Evolutionary conservation across 1,140 invertebrate species (phyloP).

Genomic region (Paraescarpia echinospica): DNA sequence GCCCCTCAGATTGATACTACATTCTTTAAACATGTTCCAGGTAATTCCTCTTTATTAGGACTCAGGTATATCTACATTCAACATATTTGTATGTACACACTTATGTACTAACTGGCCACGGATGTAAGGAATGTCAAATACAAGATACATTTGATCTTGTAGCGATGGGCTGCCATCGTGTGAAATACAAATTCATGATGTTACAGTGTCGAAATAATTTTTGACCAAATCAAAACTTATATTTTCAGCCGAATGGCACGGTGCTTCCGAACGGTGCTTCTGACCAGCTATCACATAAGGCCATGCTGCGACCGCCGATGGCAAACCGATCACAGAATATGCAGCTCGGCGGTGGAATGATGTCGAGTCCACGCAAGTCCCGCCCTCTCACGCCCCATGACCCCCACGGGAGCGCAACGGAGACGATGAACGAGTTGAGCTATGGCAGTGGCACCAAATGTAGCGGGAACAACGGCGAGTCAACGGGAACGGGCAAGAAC

Average conservation of each 20-base stretch:
- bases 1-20: no score
- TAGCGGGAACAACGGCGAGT: slow-evolving; percentile 13
- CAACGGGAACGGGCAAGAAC: slow-evolving; percentile 28
- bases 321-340: not conserved
- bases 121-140: no score
- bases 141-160: no score
- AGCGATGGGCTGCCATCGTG: no score
- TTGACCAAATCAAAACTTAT: not conserved
- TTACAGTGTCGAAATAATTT: no score
- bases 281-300: not conserved
- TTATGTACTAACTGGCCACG: no score
- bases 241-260: not conserved
- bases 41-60: no score
- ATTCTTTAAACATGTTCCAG: no score
- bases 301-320: not conserved
- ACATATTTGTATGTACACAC: no score
- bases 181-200: no score
- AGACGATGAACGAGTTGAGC: not conserved
- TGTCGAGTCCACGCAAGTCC: not conserved
- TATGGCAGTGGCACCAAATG: slow-evolving; percentile 14
- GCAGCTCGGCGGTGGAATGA: not conserved
- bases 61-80: no score
- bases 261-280: not conserved
- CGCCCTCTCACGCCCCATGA: not conserved
- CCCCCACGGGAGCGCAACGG: not conserved